Evolutionary conservation across 2,113 vertebrate species (phyloP).

Genomic region (Octodon degus): DNA sequence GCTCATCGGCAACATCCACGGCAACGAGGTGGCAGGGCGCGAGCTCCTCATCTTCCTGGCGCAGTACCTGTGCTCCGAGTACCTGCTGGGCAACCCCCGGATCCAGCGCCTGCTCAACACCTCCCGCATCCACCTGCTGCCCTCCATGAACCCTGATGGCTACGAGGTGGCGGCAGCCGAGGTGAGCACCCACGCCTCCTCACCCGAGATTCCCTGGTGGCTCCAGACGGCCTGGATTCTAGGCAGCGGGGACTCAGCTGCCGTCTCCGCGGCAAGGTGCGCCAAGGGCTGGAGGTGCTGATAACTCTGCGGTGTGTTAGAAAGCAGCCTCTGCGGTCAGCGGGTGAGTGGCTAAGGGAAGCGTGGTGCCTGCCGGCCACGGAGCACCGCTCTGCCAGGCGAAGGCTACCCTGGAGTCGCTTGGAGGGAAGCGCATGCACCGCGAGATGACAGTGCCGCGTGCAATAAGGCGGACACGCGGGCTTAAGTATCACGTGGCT

Average conservation of each 20-base stretch:
- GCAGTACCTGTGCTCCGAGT: conserved; percentile 96
- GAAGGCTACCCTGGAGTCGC: background rate
- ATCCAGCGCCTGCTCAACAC: conserved; percentile 94
- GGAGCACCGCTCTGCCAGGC: background rate
- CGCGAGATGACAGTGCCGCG: background rate
- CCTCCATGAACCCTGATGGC: conserved; percentile 98
- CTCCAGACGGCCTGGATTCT: accelerated
- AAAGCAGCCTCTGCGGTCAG: background rate
- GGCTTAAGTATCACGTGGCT: background rate
- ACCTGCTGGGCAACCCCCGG: conserved; percentile 91
- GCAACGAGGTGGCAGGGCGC: conserved; percentile 96
- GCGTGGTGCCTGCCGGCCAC: accelerated
- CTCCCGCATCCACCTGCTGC: conserved; percentile 96
- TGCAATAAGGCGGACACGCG: background rate
- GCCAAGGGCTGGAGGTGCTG: accelerated
- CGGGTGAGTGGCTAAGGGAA: background rate
- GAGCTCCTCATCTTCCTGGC: conserved; percentile 95
- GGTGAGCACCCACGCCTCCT: conserved; percentile 86
- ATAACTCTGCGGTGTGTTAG: accelerated
- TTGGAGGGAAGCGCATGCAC: background rate
- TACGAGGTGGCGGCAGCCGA: conserved; percentile 96
- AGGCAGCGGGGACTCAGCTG: background rate
- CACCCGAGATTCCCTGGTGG: accelerated
- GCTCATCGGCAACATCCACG: conserved; percentile 97
- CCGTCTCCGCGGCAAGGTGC: accelerated